phyloP scores from a whole-genome alignment of 2,113 vertebrate genomes.

The Syrmaticus mikado region DNA sequence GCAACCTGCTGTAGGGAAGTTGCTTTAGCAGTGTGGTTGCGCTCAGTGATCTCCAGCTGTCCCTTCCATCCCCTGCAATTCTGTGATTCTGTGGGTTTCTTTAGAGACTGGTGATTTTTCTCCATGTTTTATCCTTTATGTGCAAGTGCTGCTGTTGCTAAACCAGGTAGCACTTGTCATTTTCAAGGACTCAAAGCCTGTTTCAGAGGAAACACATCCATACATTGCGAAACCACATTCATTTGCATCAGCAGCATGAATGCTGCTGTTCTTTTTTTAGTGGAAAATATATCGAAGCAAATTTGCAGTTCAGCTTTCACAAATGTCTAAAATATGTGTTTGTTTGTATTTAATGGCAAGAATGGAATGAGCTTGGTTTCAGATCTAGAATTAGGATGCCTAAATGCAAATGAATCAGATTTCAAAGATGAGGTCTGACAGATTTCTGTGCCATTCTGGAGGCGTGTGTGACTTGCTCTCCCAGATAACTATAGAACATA shows the following conservation, averaged over 20 bases:
- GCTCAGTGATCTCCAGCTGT: neutral
- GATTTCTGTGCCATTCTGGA: neutral
- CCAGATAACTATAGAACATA: neutral
- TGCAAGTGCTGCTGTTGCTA: neutral
- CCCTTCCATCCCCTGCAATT: neutral
- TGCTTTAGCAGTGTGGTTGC: too few relatives aligned
- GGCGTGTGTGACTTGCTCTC: neutral
- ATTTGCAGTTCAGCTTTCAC: neutral
- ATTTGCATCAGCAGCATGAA: constrained; percentile 17
- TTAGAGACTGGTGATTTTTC: neutral
- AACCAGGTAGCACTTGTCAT: neutral
- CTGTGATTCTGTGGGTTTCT: neutral
- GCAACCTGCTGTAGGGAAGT: neutral
- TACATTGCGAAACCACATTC: neutral
- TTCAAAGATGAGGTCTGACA: neutral
- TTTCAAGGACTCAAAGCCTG: constrained; percentile 17
- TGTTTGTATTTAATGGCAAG: neutral
- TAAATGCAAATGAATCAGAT: neutral
- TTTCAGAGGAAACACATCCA: neutral
- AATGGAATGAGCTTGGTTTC: neutral
- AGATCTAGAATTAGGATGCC: neutral
- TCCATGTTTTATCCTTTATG: neutral
- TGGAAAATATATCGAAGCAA: neutral
- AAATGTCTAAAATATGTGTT: neutral
- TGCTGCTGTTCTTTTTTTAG: neutral